phyloP scores from a whole-genome alignment of 2,113 vertebrate species.

The Daphoenositta chrysoptera region DNA sequence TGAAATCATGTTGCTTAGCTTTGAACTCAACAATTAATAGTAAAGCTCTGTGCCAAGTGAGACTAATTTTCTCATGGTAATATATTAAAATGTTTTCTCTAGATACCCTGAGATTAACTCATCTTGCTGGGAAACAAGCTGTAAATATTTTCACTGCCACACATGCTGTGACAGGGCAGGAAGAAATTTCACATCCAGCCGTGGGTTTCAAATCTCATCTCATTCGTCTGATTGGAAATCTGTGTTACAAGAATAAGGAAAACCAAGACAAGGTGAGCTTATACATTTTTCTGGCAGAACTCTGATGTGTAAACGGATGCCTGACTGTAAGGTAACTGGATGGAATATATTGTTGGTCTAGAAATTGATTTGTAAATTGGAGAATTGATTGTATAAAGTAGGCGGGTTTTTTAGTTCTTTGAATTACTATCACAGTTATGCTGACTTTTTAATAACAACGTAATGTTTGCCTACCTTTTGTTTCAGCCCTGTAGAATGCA shows the following conservation, averaged over 20 bases:
- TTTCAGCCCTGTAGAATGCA: background rate
- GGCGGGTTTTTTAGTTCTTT: background rate
- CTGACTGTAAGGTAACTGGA: background rate
- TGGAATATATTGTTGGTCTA: background rate
- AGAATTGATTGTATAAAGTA: background rate
- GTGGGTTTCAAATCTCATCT: constrained; percentile 91
- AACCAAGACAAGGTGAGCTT: constrained; percentile 84
- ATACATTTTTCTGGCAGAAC: background rate
- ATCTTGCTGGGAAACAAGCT: constrained; percentile 79
- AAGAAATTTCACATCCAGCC: constrained; percentile 72
- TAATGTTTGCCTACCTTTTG: background rate
- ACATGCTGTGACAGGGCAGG: constrained; percentile 71
- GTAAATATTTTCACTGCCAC: constrained; percentile 81
- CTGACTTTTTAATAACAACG: background rate
- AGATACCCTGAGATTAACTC: constrained; percentile 86
- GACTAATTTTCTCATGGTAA: background rate
- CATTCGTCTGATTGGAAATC: constrained; percentile 84
- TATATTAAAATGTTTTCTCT: background rate
- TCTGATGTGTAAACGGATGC: background rate
- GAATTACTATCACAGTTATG: background rate
- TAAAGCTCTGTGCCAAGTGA: background rate
- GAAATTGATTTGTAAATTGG: background rate
- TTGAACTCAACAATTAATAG: background rate
- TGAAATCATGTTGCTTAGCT: background rate
- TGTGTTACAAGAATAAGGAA: constrained; percentile 80